Percentiles rank a stretch among this genome's conserved stretches.
Conservation (phyloP, 2,113 vertebrate genomes). For the Pedionomus torquatus region DNA sequence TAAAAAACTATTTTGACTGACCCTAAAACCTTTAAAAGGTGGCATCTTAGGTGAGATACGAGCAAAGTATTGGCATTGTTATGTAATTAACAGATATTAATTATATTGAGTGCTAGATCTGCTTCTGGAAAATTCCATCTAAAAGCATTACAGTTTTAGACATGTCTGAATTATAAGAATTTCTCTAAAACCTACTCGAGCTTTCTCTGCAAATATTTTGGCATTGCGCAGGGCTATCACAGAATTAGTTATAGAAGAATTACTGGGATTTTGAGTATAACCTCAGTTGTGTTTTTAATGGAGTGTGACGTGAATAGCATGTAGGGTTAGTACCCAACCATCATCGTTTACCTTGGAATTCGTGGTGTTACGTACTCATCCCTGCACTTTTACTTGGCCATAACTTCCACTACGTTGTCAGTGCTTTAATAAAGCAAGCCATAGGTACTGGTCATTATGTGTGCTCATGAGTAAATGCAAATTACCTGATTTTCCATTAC, state of each 20-base stretch:
- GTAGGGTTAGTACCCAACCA: not conserved
- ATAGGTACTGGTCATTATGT: not conserved
- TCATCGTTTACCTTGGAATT: not conserved
- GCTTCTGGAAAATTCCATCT: not conserved
- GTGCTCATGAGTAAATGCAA: not conserved
- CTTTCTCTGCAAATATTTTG: conserved; percentile 36
- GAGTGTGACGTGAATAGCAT: not conserved
- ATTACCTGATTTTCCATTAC: not conserved
- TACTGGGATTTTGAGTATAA: not conserved
- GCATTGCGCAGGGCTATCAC: not conserved
- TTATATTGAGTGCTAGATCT: not conserved
- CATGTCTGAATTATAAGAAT: not conserved
- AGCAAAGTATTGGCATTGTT: not conserved
- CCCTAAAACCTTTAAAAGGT: not conserved
- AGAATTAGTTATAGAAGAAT: not conserved
- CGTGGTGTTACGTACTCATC: not conserved
- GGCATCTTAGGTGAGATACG: not conserved
- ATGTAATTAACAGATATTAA: not conserved
- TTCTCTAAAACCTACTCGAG: not conserved
- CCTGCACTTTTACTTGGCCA: not conserved
- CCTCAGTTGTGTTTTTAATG: not conserved
- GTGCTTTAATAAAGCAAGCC: not conserved
- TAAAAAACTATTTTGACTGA: not conserved
- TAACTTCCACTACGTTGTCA: not conserved
- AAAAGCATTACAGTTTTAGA: not conserved